These are phyloP conservation scores for Chloroceryle inda DNA, from an alignment of 2,797 vertebrate genomes.

Conservation along the genomic window DNA sequence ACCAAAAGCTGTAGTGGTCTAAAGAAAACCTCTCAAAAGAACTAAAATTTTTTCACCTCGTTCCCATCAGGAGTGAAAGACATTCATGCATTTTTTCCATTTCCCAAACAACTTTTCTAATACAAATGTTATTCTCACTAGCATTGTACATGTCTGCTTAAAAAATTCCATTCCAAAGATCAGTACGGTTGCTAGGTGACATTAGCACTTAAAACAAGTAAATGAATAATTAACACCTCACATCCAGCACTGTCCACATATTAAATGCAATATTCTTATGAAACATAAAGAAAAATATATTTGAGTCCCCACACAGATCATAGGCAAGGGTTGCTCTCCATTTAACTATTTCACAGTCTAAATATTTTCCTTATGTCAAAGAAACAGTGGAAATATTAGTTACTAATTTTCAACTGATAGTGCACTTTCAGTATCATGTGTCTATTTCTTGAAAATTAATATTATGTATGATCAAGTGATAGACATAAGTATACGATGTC, in stretches of 20 bases:
- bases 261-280: background rate
- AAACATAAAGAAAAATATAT: background rate
- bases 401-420: background rate
- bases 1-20: background rate
- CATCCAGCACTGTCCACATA: constrained; percentile 33
- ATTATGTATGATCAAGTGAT: background rate
- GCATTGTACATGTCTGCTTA: background rate
- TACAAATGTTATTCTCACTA: background rate
- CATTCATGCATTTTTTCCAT: background rate
- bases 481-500: background rate
- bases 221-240: constrained; percentile 40
- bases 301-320: background rate
- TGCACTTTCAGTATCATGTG: background rate
- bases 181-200: constrained; percentile 49
- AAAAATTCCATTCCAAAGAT: background rate
- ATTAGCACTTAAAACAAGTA: background rate
- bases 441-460: background rate
- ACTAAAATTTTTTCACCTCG: background rate
- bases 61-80: background rate
- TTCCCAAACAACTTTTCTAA: background rate
- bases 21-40: background rate
- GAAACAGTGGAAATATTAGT: background rate
- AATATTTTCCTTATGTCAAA: background rate
- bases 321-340: background rate
- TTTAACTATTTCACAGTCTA: background rate